These are phyloP conservation scores for Cantharis flavilabris DNA, from an alignment of 2,888 invertebrate genomes.

Conservation along the genomic window DNA sequence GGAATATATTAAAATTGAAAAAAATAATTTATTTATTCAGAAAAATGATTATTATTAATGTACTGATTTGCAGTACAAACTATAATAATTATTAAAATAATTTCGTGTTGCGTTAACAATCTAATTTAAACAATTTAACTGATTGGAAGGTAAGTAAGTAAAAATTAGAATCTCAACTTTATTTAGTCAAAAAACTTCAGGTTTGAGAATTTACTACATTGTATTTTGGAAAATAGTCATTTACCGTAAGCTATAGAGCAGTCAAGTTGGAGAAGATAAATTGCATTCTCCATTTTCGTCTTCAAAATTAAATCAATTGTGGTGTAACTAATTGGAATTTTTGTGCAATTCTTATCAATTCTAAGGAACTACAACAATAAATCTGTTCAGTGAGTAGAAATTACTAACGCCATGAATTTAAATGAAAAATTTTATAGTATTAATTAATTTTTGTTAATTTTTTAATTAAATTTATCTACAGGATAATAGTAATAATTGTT, in stretches of 20 bases:
- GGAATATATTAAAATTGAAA: too few species aligned
- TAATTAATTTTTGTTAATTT: not conserved
- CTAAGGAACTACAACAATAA: not conserved
- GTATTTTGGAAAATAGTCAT: not conserved
- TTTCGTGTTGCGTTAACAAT: too few species aligned
- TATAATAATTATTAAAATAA: too few species aligned
- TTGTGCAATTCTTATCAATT: not conserved
- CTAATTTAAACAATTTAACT: too few species aligned
- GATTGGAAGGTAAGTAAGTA: too few species aligned
- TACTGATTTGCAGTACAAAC: too few species aligned
- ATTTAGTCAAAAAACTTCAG: not conserved
- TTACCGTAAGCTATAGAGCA: constrained; percentile 2
- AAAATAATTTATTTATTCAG: too few species aligned
- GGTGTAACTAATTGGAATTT: constrained; percentile 5
- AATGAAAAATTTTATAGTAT: not conserved
- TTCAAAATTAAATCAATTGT: constrained; percentile 9
- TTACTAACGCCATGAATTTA: not conserved
- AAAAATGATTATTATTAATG: too few species aligned
- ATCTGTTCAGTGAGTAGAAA: not conserved
- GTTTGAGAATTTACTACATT: not conserved
- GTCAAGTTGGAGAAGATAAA: constrained; percentile 7
- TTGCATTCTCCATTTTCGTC: constrained; percentile 6
- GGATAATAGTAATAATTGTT: not conserved
- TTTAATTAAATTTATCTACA: not conserved
- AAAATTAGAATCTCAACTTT: not conserved